Evolutionary conservation across 2,113 vertebrate species (phyloP).

Genomic region (Myotis lucifugus): DNA sequence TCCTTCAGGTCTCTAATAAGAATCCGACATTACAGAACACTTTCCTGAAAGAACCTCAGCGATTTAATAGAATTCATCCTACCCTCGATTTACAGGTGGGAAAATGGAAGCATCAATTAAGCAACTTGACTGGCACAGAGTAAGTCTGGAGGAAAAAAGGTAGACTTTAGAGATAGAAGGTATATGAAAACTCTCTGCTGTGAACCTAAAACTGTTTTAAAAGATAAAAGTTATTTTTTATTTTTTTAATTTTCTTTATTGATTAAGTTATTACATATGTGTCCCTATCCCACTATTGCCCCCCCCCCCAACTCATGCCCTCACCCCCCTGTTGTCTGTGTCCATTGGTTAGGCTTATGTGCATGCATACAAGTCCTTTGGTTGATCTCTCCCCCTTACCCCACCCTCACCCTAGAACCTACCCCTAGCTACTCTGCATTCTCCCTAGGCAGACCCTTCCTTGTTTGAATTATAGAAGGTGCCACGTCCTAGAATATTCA

Average conservation of each 20-base stretch:
- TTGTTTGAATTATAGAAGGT: background rate
- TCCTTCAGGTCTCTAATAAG: background rate
- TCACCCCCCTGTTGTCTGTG: too few relatives aligned
- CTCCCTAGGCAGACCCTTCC: background rate
- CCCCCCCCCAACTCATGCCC: too few relatives aligned
- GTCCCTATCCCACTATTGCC: too few relatives aligned
- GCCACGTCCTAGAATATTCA: background rate
- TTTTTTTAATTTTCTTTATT: background rate
- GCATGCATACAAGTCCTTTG: too few relatives aligned
- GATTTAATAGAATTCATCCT: background rate
- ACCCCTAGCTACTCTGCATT: background rate
- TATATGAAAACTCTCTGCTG: background rate
- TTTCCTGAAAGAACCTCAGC: conserved; percentile 24
- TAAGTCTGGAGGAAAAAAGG: background rate
- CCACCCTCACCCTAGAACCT: background rate
- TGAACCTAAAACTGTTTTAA: background rate
- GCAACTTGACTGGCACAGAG: background rate
- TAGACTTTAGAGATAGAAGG: background rate
- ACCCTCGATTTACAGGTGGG: background rate
- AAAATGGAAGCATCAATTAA: background rate
- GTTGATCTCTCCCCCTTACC: too few relatives aligned
- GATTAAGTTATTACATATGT: too few relatives aligned
- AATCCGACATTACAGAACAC: background rate
- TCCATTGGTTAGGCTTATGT: too few relatives aligned
- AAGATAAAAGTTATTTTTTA: background rate